phyloP scores from a whole-genome alignment of 2,797 vertebrate genomes.

The Hephaestus fuliginosus region DNA sequence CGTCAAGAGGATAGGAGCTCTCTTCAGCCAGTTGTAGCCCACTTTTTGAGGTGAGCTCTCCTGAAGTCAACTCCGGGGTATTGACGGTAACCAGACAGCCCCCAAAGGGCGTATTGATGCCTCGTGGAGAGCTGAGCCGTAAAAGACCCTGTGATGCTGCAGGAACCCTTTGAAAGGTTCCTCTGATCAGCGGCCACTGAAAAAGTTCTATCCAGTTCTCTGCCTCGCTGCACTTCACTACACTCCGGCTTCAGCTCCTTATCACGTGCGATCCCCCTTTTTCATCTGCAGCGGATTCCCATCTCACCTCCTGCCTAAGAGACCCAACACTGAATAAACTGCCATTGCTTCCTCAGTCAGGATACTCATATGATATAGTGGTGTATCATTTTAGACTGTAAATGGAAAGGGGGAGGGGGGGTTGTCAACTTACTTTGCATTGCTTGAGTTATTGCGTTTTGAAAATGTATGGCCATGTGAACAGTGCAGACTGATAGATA shows the following conservation, averaged over 20 bases:
- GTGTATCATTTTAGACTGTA: background rate
- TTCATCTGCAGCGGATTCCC: slow-evolving; percentile 51
- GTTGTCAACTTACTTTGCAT: background rate
- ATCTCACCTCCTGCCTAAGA: slow-evolving; percentile 46
- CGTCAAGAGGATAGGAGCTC: slow-evolving; percentile 38
- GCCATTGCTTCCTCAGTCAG: slow-evolving; percentile 19
- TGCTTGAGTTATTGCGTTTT: slow-evolving; percentile 29
- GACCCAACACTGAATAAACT: slow-evolving; percentile 24
- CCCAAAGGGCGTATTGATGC: slow-evolving; percentile 70
- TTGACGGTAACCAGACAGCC: slow-evolving; percentile 69
- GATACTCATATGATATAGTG: background rate
- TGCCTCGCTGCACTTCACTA: slow-evolving; percentile 63
- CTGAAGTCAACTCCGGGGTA: slow-evolving; percentile 61
- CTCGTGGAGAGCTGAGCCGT: slow-evolving; percentile 59
- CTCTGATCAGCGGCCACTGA: slow-evolving; percentile 68
- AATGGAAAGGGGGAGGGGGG: background rate
- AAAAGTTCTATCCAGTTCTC: slow-evolving; percentile 62
- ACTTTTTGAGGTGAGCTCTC: slow-evolving; percentile 57
- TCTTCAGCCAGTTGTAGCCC: slow-evolving; percentile 53
- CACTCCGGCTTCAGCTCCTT: slow-evolving; percentile 56
- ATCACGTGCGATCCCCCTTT: slow-evolving; percentile 41
- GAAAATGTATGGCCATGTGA: slow-evolving; percentile 45
- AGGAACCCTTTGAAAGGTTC: slow-evolving; percentile 69
- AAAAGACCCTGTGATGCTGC: slow-evolving; percentile 67
- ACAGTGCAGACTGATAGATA: slow-evolving; percentile 21